Conservation (phyloP, 1,140 invertebrate species). For the Drosophila sulfurigaster region DNA sequence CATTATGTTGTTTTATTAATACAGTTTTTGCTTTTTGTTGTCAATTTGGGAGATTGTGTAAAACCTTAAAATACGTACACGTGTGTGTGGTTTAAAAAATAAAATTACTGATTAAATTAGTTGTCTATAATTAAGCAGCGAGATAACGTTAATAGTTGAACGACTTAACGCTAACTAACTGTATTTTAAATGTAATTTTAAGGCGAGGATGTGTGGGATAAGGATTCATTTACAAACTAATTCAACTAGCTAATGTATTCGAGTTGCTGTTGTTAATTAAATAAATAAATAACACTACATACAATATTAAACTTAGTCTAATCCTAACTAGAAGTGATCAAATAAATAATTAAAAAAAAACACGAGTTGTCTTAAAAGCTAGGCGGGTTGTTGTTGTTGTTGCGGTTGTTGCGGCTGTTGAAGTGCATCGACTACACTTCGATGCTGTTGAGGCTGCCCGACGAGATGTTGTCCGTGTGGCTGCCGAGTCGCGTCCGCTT, state of each 20-base stretch:
- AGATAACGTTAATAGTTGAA: slow-evolving; percentile 52
- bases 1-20: neutral
- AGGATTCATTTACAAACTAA: neutral
- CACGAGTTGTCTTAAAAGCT: neutral
- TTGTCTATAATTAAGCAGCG: slow-evolving; percentile 38
- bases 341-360: slow-evolving; percentile 28
- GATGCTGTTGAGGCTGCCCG: slow-evolving; percentile 85
- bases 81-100: slow-evolving; percentile 1
- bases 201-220: neutral
- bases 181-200: neutral
- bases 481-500: slow-evolving; percentile 81
- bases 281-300: slow-evolving; percentile 52
- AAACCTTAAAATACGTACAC: neutral
- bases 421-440: slow-evolving; percentile 68
- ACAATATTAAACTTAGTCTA: slow-evolving; percentile 15
- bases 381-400: neutral
- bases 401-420: neutral
- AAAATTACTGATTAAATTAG: neutral
- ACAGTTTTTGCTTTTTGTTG: neutral
- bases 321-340: neutral
- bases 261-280: slow-evolving; percentile 32
- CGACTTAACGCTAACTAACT: slow-evolving; percentile 11
- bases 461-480: slow-evolving; percentile 84
- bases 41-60: neutral
- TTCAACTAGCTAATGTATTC: slow-evolving; percentile 21